phyloP scores from a whole-genome alignment of 2,113 vertebrate species.

The Sinocyclocheilus grahami region DNA sequence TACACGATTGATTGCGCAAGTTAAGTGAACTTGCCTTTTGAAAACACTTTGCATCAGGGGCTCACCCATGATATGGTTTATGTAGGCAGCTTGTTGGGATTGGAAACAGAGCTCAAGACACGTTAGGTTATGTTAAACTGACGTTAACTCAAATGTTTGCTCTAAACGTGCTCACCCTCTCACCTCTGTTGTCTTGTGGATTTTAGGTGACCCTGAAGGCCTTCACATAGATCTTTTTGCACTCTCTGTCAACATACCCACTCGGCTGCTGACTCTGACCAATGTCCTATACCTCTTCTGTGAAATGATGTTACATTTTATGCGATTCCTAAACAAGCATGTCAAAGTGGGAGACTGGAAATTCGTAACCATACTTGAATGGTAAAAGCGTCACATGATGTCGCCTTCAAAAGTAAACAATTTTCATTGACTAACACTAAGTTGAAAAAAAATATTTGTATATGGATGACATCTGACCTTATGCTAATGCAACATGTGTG shows the following conservation, averaged over 20 bases:
- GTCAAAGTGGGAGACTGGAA: constrained; percentile 45
- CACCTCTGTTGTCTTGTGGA: constrained; percentile 13
- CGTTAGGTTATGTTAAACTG: constrained; percentile 12
- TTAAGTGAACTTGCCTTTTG: not conserved
- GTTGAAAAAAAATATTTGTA: not conserved
- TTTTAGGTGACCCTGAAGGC: constrained; percentile 15
- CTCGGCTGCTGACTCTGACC: constrained; percentile 27
- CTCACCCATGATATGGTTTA: not conserved
- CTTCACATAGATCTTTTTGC: constrained; percentile 30
- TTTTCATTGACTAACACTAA: not conserved
- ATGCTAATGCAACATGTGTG: constrained; percentile 36
- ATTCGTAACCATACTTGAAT: not conserved
- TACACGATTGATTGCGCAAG: not conserved
- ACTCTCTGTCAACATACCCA: constrained; percentile 33
- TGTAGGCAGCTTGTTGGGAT: not conserved
- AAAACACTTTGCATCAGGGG: not conserved
- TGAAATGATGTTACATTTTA: constrained; percentile 64
- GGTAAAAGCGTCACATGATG: not conserved
- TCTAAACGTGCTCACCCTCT: constrained; percentile 13
- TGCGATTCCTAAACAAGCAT: constrained; percentile 51
- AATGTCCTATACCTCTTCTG: constrained; percentile 50
- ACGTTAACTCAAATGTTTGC: constrained; percentile 12
- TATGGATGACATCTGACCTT: constrained; percentile 6
- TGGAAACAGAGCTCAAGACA: not conserved
- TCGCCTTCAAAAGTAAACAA: not conserved